Evolutionary conservation across 2,113 vertebrate genomes (phyloP).

Genomic region (Fulica atra): DNA sequence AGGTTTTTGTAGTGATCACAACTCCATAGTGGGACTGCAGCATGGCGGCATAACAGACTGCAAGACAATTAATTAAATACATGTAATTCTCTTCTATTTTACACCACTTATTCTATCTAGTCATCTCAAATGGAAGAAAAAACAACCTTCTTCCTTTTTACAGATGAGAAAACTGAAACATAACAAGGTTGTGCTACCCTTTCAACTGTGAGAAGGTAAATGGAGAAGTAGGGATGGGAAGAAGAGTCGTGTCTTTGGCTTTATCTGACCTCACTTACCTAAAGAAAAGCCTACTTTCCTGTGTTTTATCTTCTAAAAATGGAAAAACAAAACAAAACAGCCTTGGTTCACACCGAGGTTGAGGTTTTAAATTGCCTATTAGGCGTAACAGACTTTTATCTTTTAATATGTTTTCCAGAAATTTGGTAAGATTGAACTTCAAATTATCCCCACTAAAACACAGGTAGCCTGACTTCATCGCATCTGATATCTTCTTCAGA

Average conservation of each 20-base stretch:
- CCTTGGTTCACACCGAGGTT: not conserved
- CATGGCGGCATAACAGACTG: constrained; percentile 10
- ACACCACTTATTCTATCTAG: not conserved
- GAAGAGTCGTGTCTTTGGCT: not conserved
- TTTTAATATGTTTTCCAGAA: not conserved
- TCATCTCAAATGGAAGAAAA: not conserved
- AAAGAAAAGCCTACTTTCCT: not conserved
- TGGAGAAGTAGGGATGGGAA: not conserved
- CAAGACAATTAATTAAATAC: constrained; percentile 52
- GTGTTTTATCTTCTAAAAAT: not conserved
- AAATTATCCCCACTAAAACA: not conserved
- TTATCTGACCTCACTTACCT: not conserved
- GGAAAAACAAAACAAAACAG: not conserved
- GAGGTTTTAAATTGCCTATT: not conserved
- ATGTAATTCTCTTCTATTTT: constrained; percentile 2
- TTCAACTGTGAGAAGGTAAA: not conserved
- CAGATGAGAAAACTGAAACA: not conserved
- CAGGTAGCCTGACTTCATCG: not conserved
- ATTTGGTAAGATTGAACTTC: not conserved
- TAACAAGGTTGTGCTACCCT: not conserved
- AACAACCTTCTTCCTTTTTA: not conserved
- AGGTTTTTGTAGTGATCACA: constrained; percentile 25
- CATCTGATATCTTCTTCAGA: not conserved
- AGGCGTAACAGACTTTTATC: not conserved
- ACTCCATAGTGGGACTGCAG: not conserved